Base-by-base conservation (phyloP, 1,140 invertebrate species). In the Drosophila burlai region DNA sequence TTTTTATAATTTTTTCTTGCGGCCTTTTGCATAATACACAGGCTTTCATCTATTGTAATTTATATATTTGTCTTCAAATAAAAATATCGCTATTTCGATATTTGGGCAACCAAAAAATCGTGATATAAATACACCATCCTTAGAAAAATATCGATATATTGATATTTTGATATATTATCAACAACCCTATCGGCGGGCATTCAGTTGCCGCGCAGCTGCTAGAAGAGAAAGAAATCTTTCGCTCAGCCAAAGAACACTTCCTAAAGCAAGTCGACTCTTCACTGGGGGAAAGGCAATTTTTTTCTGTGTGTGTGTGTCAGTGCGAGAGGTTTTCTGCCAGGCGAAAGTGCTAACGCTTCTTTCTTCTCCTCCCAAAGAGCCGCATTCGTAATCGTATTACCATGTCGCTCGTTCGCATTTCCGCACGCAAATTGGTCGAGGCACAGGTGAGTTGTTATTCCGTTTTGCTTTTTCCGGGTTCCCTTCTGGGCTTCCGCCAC, bases 171-270 rank as follows among this genome's bases (percentile, higher is more conserved):
- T 26, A 26, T 26, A 26, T 26, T 26, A 26, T 26, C 26, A 26
- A 26, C 26, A 5, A 5, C 26, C 26, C 26, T 26, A 26, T 26
- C 26, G 72, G 72, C 75, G 71, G 54, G 62, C 54, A 69, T 89
- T 82, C 81, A 89, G 84, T 89, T 89, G 78, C 78, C 81, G 81
- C 84, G 83, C 83, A 87, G 83, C 83, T 86, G 83, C 73, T 74
- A 71, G 36, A 59, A 72, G 55, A 73, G 69, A 73, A 72, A 82
- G 61, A 76, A 83, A 72, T 50, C 8, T 24, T 57, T 60, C 49
- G 63, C 63, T 34, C 54, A 66, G 73, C 77, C 82, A 87, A 87
- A 89, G 78, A 90, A 89, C 81, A 84, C 83, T 90, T 89, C 76
- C 63, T 73, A 87, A 60, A 73, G 49, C 38, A 59, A 64, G 66